Evolutionary conservation across 1,140 invertebrate species (phyloP), one percentile per base, ranked within the genome.

Genomic region (Lepidostoma basale): DNA sequence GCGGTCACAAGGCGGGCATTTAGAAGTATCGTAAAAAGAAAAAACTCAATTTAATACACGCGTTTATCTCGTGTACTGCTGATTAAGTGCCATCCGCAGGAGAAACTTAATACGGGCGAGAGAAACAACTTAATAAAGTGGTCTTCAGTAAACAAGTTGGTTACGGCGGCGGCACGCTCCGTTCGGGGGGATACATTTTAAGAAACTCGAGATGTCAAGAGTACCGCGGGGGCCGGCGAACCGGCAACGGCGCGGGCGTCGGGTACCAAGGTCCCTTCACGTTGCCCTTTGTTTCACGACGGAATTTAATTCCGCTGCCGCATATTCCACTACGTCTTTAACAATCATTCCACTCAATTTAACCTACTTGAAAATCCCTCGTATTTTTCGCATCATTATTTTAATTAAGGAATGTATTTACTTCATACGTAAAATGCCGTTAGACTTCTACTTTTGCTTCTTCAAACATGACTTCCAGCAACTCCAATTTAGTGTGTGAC

Each of bases 111-210:
- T 56, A 20, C 30, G 26, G 30, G 52, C 14, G 14, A 20, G 14
- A 36, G 52, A 20, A 49, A 56, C 52, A 56, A 56, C 52, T 56
- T 56, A 56, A 56, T 56, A 56, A 56, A 56, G 52, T 56, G 52
- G 33, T 30, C 28, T 56, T 56, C 28, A 30, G 28, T 56, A 56
- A 56, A 56, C 28, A 56, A 56, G 52, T 56, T 56, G 22, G n/a
- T n/a, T n/a, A n/a, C n/a, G n/a, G n/a, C 14, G 16, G 28, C 28
- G 33, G 14, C 33, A 39, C 45, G 22, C 45, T 49, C 45, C 9
- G 45, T 49, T 12, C 45, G 12, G 5, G 23, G 12, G 45, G 45
- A 47, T 49, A 49, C 45, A 49, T 49, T 49, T n/a, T 49, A 56
- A 56, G 28, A 56, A 56, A 56, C 26, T 56, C 12, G 52, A 56